Base-by-base conservation (phyloP, 2,113 vertebrate species). In the Pseudorasbora parva region DNA sequence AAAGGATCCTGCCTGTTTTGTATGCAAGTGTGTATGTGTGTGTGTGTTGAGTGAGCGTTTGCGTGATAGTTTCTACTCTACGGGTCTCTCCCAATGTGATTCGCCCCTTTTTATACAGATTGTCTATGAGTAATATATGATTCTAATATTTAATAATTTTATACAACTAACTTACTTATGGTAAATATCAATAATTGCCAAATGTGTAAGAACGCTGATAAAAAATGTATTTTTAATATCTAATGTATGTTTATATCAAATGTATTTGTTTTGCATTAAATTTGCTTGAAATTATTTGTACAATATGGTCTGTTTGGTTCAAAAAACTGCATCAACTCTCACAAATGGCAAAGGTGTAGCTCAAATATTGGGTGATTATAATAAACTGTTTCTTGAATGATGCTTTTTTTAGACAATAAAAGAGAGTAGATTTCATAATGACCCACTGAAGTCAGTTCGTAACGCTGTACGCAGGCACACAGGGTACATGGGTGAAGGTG, bases 61-160 rank as follows among this genome's bases (percentile, higher is more conserved):
- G 82, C 51, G 49, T 45, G 62, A 59, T 68, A 76, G 79, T 87
- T 88, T 91, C 82, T 87, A 89, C 88, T 92, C 86, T 94, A 94
- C 93, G 92, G 93, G 93, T 95, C 90, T 92, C 83, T 92, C 91
- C 91, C 90, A 93, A 90, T 94, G 93, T 94, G 93, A 94, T 90
- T 90, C 85, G 89, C 89, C 92, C 87, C 88, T 88, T 94, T 88
- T 92, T 95, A 93, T 93, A 93, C 92, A 95, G 93, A 95, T 94
- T 93, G 93, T 94, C 89, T 93, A 94, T 93, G 93, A 95, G 92
- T 95, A 95, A 95, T 95, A 95, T 95, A 95, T 95, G 89, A 94
- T 89, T 92, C 93, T 94, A 94, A 94, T 95, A 95, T 95, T 95
- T 95, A 95, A 95, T 94, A 95, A 94, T 94, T 95, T 95, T 94